Evolutionary conservation across 2,113 vertebrate species (phyloP).

Genomic region (Xenopus laevis): DNA sequence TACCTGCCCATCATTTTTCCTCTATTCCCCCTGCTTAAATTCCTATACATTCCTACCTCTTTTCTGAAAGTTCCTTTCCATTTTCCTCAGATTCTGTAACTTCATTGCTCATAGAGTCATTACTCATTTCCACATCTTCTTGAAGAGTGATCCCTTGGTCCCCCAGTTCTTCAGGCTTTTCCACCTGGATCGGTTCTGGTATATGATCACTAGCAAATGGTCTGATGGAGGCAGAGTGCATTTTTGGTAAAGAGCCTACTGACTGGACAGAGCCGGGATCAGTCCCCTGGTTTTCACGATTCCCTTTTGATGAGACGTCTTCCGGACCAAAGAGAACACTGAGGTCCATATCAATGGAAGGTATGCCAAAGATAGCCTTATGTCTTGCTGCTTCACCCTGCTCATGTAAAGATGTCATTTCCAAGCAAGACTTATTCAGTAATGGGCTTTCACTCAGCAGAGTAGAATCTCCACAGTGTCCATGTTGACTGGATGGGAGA

Average conservation of each 20-base stretch:
- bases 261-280: background rate
- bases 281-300: background rate
- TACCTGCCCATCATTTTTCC: too few species aligned
- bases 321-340: background rate
- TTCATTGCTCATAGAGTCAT: constrained; percentile 75
- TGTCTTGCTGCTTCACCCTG: background rate
- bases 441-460: background rate
- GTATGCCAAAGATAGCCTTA: background rate
- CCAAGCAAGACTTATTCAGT: too few species aligned
- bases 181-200: background rate
- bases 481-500: background rate
- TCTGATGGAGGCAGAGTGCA: background rate
- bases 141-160: constrained; percentile 52
- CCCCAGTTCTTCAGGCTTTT: background rate
- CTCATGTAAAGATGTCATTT: background rate
- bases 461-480: background rate
- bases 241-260: background rate
- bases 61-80: constrained; percentile 70
- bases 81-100: constrained; percentile 74
- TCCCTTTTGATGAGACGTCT: background rate
- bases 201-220: background rate
- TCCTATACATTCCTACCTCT: constrained; percentile 4
- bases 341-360: background rate
- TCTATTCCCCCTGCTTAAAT: too few species aligned
- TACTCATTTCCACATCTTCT: constrained; percentile 84